Evolutionary conservation across 2,888 invertebrate species (phyloP).

Genomic region (Dolomedes plantarius): DNA sequence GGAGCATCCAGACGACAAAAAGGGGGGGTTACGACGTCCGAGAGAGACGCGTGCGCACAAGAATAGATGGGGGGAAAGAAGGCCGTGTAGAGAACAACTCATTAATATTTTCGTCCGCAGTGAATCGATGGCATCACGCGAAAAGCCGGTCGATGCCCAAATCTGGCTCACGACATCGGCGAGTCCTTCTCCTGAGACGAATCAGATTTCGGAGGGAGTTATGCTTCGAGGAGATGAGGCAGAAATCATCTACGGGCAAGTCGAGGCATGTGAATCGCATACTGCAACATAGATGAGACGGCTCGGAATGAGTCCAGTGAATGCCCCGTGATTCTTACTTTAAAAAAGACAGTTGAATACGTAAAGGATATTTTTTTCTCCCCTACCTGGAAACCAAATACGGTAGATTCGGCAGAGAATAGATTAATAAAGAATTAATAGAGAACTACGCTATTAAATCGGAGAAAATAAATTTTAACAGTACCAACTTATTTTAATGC

Average conservation of each 20-base stretch:
- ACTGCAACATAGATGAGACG: no score
- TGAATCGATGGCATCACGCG: constrained; percentile 66
- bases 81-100: constrained; percentile 10
- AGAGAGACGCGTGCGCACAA: constrained; percentile 47
- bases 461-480: no score
- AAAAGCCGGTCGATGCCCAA: constrained; percentile 57
- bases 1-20: constrained; percentile 23
- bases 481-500: no score
- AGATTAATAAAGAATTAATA: no score
- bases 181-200: background rate
- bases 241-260: background rate
- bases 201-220: background rate
- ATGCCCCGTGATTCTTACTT: no score
- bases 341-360: no score
- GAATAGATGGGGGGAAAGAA: background rate
- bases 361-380: no score
- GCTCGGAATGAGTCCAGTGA: no score
- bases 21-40: constrained; percentile 15
- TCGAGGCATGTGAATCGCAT: no score
- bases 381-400: no score
- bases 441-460: no score
- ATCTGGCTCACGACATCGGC: background rate
- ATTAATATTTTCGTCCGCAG: constrained; percentile 69
- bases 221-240: background rate
- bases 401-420: no score